These are phyloP conservation scores for Perdix hodgsoniae DNA, from an alignment of 2,797 vertebrate genomes.

Conservation along the genomic window DNA sequence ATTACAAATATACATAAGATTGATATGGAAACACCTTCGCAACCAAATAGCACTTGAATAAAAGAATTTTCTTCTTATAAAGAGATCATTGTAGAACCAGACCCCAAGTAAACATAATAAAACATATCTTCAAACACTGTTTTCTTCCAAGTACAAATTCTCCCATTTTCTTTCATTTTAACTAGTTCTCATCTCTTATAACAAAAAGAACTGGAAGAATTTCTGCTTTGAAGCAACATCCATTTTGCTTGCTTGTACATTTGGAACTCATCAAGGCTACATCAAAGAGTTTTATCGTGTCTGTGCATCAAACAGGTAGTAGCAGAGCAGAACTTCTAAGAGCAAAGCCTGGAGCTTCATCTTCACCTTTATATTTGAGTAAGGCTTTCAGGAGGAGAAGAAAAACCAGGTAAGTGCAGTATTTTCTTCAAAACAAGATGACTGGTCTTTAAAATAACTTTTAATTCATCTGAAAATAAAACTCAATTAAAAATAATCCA, in stretches of 20 bases:
- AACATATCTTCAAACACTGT: neutral
- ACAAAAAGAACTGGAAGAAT: constrained; percentile 11
- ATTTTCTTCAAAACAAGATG: neutral
- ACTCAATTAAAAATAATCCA: neutral
- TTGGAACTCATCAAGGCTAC: constrained; percentile 49
- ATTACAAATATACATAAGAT: neutral
- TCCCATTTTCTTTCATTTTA: constrained; percentile 13
- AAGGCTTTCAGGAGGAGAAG: constrained; percentile 26
- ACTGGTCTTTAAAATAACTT: constrained; percentile 2
- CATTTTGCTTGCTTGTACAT: constrained; percentile 52
- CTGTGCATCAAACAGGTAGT: constrained; percentile 18
- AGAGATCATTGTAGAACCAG: neutral
- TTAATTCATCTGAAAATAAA: constrained; percentile 25
- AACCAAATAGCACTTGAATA: neutral
- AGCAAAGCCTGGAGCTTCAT: constrained; percentile 8
- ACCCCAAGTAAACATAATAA: neutral
- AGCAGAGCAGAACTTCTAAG: neutral
- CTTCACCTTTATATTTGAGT: constrained; percentile 25
- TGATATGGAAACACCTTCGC: neutral
- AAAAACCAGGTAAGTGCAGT: neutral
- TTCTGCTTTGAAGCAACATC: constrained; percentile 65
- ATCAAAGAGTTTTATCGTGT: constrained; percentile 64
- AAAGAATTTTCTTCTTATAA: neutral
- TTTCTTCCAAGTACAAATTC: neutral
- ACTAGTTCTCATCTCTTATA: neutral